Conservation (phyloP, 2,797 vertebrate genomes). For the Galagoides demidoff region DNA sequence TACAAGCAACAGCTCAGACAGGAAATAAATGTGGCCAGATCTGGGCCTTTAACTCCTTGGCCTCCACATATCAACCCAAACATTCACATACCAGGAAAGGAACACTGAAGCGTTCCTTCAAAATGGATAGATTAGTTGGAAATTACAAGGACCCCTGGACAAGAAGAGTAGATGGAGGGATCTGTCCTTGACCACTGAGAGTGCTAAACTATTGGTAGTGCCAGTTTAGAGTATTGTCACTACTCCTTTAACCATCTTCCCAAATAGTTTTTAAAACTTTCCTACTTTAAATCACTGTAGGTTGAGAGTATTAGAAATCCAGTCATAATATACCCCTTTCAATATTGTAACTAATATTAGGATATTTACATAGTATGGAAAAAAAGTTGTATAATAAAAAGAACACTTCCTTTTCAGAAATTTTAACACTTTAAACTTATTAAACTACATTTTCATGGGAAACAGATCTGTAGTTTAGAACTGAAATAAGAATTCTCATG, state of each 20-base stretch:
- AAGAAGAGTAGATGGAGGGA: not conserved
- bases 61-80: not conserved
- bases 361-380: constrained; percentile 25
- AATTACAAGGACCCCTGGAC: not conserved
- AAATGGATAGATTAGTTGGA: not conserved
- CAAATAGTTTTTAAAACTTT: constrained; percentile 13
- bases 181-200: not conserved
- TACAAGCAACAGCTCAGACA: not conserved
- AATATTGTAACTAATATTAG: not conserved
- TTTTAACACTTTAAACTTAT: not conserved
- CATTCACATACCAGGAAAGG: not conserved
- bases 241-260: not conserved
- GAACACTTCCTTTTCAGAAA: not conserved
- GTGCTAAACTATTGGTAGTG: not conserved
- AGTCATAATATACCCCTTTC: not conserved
- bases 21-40: not conserved
- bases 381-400: not conserved
- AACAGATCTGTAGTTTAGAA: constrained; percentile 10
- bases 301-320: not conserved
- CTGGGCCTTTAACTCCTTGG: not conserved
- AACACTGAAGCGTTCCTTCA: not conserved
- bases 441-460: constrained; percentile 22
- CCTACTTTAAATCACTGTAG: constrained; percentile 3
- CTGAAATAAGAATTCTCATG: not conserved
- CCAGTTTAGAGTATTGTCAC: not conserved